Conservation (phyloP, 2,113 vertebrate genomes). For the Percopsis transmontana region DNA sequence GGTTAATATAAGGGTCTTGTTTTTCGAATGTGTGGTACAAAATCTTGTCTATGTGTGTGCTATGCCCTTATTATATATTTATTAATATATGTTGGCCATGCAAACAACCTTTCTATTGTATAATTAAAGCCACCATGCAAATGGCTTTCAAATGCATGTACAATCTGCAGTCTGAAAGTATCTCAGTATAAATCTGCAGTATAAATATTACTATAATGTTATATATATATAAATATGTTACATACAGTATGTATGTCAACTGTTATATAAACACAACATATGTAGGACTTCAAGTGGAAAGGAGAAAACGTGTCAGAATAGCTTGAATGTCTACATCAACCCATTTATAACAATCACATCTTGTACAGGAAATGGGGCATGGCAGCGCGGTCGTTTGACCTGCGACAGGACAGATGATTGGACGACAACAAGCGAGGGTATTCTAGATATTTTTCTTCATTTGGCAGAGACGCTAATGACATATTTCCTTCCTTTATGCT, state of each 20-base stretch:
- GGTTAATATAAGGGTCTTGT: neutral
- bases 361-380: constrained; percentile 55
- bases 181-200: no score
- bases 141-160: no score
- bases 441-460: constrained; percentile 32
- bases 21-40: no score
- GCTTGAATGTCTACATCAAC: constrained; percentile 32
- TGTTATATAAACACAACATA: no score
- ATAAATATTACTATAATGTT: no score
- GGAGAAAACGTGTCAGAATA: neutral
- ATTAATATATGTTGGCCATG: neutral
- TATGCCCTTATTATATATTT: neutral
- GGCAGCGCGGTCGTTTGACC: constrained; percentile 43
- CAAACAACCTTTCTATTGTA: neutral
- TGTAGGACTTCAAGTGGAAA: no score
- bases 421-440: neutral
- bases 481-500: constrained; percentile 59
- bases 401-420: constrained; percentile 8
- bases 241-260: no score
- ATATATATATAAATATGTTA: no score
- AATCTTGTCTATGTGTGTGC: neutral
- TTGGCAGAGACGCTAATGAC: constrained; percentile 50
- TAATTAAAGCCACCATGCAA: neutral
- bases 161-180: no score
- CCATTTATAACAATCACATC: constrained; percentile 34